phyloP scores from a whole-genome alignment of 2,888 invertebrate species.

The Hyles lineata region DNA sequence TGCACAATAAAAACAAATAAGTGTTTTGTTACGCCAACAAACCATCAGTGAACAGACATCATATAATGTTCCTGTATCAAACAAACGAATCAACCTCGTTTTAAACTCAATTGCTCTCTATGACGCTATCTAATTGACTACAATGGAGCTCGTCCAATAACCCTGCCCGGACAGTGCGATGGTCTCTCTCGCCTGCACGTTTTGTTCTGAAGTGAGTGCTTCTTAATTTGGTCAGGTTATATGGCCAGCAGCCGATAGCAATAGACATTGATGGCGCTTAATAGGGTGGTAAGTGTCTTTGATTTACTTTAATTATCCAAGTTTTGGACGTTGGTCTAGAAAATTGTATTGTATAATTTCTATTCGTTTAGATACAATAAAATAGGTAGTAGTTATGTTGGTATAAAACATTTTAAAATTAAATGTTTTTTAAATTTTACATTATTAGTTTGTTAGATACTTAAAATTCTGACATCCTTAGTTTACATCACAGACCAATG shows the following conservation, averaged over 20 bases:
- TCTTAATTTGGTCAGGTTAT: conserved; percentile 41
- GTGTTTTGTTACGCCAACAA: not conserved
- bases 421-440: too few species aligned
- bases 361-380: too few species aligned
- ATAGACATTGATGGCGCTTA: conserved; percentile 48
- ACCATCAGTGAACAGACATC: not conserved
- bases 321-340: conserved; percentile 11
- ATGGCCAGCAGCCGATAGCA: conserved; percentile 43
- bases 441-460: too few species aligned
- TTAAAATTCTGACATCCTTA: too few species aligned
- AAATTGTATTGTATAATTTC: not conserved
- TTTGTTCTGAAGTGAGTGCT: conserved; percentile 21
- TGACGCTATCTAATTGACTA: conserved; percentile 72
- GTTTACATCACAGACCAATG: too few species aligned
- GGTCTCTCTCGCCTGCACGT: not conserved
- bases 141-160: conserved; percentile 53
- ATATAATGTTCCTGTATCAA: conserved; percentile 1
- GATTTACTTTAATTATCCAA: conserved; percentile 33
- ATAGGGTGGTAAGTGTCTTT: conserved; percentile 40
- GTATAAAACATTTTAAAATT: too few species aligned
- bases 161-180: conserved; percentile 28
- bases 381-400: not conserved
- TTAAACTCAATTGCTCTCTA: conserved; percentile 71
- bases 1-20: too few species aligned
- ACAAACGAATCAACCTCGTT: conserved; percentile 26